phyloP scores from a whole-genome alignment of 1,140 invertebrate species.

The Maconellicoccus hirsutus region DNA sequence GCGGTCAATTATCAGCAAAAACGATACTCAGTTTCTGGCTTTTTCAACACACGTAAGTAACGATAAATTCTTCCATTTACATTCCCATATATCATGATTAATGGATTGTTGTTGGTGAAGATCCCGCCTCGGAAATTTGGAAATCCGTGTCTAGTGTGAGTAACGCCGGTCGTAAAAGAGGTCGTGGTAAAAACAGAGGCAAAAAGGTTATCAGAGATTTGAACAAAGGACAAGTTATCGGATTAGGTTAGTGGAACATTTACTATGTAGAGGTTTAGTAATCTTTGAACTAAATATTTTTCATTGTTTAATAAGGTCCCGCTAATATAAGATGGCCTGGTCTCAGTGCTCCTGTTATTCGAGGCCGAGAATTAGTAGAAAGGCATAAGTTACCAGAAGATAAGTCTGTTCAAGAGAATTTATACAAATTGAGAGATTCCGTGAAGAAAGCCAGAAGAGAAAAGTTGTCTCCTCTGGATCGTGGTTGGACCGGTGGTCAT shows the following conservation, averaged over 20 bases:
- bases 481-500: slow-evolving; percentile 76
- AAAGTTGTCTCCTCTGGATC: slow-evolving; percentile 62
- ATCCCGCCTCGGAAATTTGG: slow-evolving; percentile 75
- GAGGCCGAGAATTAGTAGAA: slow-evolving; percentile 59
- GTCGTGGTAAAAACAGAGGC: slow-evolving; percentile 71
- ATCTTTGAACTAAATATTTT: background rate
- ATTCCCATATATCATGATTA: background rate
- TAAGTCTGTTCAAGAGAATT: slow-evolving; percentile 53
- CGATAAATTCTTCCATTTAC: background rate
- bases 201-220: slow-evolving; percentile 66
- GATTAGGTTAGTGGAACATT: slow-evolving; percentile 49
- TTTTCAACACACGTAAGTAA: slow-evolving; percentile 14
- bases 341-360: slow-evolving; percentile 67
- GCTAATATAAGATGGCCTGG: slow-evolving; percentile 84
- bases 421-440: slow-evolving; percentile 57
- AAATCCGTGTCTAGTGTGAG: slow-evolving; percentile 88
- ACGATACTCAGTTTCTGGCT: background rate
- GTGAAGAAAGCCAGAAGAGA: slow-evolving; percentile 47
- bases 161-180: slow-evolving; percentile 88
- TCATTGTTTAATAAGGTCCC: slow-evolving; percentile 41
- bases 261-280: background rate
- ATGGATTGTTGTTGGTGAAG: slow-evolving; percentile 38
- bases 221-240: slow-evolving; percentile 81
- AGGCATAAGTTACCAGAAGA: slow-evolving; percentile 57
- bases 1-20: background rate